Base-by-base conservation (phyloP, 2,888 invertebrate species). In the Clostera curtula region DNA sequence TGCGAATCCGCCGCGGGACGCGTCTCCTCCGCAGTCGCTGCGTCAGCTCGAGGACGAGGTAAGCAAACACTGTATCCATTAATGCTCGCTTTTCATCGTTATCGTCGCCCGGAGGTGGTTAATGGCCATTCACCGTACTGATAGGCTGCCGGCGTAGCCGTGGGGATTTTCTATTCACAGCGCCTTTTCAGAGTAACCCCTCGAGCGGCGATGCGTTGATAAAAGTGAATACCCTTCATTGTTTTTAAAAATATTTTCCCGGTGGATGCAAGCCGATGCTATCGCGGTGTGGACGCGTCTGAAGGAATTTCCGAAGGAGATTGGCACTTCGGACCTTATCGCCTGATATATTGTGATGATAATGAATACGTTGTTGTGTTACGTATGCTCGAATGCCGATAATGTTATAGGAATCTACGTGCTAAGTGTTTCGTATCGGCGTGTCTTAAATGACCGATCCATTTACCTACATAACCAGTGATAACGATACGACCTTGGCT, bases 51-150 rank as follows among this genome's bases (percentile, higher is more conserved):
- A 68, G 34, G 65, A 69, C 50, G 72, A 79, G 79, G 80, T 82
- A 77, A 76, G 58, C 60, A 70, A 71, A 73, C 74, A 72, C 55
- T 43, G 56, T 54, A 47, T 48, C 50, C 54, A 53, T 54, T 60
- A 60, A 61, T 62, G 58, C 58, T 31, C 36, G 45, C 67, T 57
- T 74, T 77, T 76, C 71, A 75, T 39, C 62, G 73, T 75, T 76
- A 80, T 77, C 76, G 72, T 61, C 76, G 74, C 77, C 70, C 56
- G 67, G 70, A 74, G 75, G 75, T 75, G 74, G 70, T 70, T 75
- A 74, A 77, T 75, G 67, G 64, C 66, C 69, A 69, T 75, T 75
- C 73, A 76, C 61, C 52, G 64, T 60, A 63, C 67, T 69, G 70
- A 71, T 69, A 69, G 69, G 65, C 70, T 68, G 56, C 60, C 64